Evolutionary conservation across 2,888 invertebrate genomes (phyloP).

Genomic region (Phengaris arion): DNA sequence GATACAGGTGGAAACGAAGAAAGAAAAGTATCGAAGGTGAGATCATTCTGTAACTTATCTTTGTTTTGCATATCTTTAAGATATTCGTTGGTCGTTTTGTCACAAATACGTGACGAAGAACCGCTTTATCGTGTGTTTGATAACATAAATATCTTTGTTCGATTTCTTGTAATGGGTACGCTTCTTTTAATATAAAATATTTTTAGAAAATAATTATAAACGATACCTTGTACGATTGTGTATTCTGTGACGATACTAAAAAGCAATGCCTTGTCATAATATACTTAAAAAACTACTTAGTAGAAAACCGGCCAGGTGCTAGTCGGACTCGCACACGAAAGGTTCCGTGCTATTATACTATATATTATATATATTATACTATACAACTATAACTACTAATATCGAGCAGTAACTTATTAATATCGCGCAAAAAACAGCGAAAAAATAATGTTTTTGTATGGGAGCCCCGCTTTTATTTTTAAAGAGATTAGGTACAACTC

Average conservation of each 20-base stretch:
- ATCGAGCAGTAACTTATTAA: no score
- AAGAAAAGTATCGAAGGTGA: conserved; percentile 78
- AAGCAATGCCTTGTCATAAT: neutral
- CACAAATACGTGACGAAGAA: conserved; percentile 61
- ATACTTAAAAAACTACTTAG: no score
- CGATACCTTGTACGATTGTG: no score
- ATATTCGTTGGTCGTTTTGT: conserved; percentile 61
- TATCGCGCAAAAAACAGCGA: no score
- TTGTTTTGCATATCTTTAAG: conserved; percentile 55
- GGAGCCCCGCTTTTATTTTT: no score
- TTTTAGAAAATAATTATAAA: neutral
- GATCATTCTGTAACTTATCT: conserved; percentile 54
- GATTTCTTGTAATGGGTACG: conserved; percentile 36
- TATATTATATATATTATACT: no score
- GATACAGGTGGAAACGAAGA: conserved; percentile 71
- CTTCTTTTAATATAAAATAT: conserved; percentile 20
- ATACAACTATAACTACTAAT: no score
- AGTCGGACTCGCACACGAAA: no score
- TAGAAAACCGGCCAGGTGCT: no score
- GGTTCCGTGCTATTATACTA: no score
- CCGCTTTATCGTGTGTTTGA: conserved; percentile 54
- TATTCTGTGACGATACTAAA: neutral
- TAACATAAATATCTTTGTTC: conserved; percentile 59
- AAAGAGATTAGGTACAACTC: no score
- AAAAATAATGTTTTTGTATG: no score